Conservation (phyloP, 2,113 vertebrate genomes). For the Misgurnus mizolepis region DNA sequence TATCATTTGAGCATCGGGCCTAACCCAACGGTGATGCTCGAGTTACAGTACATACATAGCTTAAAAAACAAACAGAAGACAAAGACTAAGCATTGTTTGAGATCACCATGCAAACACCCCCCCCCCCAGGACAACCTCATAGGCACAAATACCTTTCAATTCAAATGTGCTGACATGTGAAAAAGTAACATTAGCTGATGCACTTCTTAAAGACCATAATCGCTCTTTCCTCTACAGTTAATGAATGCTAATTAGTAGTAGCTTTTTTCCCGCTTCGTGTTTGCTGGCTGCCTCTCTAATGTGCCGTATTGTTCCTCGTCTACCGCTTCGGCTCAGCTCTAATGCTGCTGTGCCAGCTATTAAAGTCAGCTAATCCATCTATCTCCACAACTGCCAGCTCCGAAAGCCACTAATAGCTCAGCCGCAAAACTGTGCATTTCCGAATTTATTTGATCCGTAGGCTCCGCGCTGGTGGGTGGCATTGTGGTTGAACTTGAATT, state of each 20-base stretch:
- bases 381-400: conserved; percentile 73
- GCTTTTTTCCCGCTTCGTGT: conserved; percentile 61
- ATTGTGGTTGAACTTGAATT: conserved; percentile 16
- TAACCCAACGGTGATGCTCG: conserved; percentile 25
- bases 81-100: conserved; percentile 66
- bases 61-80: conserved; percentile 64
- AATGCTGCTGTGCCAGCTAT: conserved; percentile 75
- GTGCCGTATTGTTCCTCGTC: conserved; percentile 73
- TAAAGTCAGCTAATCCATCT: conserved; percentile 76
- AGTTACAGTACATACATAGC: not conserved
- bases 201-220: conserved; percentile 80
- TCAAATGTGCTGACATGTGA: conserved; percentile 76
- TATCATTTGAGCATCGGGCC: conserved; percentile 17
- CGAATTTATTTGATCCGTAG: conserved; percentile 60
- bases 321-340: conserved; percentile 57
- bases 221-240: conserved; percentile 77
- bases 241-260: conserved; percentile 80
- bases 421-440: conserved; percentile 71
- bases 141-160: conserved; percentile 51
- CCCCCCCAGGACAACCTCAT: not conserved
- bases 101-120: conserved; percentile 63
- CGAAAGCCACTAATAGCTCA: conserved; percentile 69
- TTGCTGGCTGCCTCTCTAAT: conserved; percentile 76
- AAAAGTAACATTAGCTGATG: conserved; percentile 79
- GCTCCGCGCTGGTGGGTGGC: conserved; percentile 47